Evolutionary conservation across 2,113 vertebrate species (phyloP).

Genomic region (Lanius collurio): DNA sequence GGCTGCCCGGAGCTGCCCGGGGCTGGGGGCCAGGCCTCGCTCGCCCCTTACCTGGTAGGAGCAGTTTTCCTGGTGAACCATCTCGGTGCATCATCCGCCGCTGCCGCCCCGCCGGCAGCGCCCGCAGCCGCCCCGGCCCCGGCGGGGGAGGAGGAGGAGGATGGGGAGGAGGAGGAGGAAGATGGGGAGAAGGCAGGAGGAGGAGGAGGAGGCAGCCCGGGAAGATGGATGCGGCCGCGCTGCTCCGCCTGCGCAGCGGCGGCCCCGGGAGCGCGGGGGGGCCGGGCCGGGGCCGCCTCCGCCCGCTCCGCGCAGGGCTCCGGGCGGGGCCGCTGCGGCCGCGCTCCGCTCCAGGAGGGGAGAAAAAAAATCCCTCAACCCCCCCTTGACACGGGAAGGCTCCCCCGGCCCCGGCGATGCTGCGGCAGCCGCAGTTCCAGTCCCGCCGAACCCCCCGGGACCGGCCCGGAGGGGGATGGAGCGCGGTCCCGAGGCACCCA

Average conservation of each 20-base stretch:
- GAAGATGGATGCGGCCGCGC: slow-evolving; percentile 75
- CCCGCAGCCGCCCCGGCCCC: slow-evolving; percentile 50
- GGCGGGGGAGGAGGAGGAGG: not conserved
- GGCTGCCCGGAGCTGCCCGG: not conserved
- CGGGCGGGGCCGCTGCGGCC: not conserved
- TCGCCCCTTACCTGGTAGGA: slow-evolving; percentile 85
- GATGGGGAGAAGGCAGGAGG: not conserved
- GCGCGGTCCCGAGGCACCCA: not conserved
- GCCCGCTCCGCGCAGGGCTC: not conserved
- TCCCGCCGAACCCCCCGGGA: not conserved
- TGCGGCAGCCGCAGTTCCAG: not conserved
- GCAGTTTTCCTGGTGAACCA: slow-evolving; percentile 95
- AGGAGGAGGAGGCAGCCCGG: not conserved
- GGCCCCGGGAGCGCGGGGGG: not conserved
- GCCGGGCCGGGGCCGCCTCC: not conserved
- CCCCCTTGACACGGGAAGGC: not conserved
- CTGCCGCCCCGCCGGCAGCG: slow-evolving; percentile 52
- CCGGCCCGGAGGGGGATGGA: not conserved
- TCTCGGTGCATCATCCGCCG: slow-evolving; percentile 89
- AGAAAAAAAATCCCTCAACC: not conserved
- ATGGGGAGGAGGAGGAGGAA: not conserved
- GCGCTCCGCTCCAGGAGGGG: too few relatives aligned
- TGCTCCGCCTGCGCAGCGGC: slow-evolving; percentile 72
- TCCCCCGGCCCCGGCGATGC: not conserved
- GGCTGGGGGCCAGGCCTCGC: not conserved